Percentiles rank a stretch among this genome's conserved stretches.
Conservation (phyloP, 2,797 vertebrate species). For the Acrossocheilus wenchowensis region DNA sequence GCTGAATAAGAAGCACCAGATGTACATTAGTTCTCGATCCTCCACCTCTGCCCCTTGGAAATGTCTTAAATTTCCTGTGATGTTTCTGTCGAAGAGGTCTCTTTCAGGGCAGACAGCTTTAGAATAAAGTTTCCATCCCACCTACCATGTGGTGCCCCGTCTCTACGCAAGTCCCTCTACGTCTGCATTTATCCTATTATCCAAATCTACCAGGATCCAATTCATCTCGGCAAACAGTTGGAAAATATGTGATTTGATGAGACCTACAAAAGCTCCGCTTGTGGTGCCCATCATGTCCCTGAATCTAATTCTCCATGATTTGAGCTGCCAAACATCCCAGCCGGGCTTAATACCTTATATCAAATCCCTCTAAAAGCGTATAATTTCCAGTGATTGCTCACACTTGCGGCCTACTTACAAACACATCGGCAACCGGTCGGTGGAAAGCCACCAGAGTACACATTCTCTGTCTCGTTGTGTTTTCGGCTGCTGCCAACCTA, state of each 20-base stretch:
- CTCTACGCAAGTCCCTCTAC: constrained; percentile 62
- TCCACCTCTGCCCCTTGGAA: constrained; percentile 58
- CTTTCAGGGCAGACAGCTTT: constrained; percentile 65
- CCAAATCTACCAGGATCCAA: constrained; percentile 75
- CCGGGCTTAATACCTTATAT: constrained; percentile 78
- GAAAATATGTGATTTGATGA: constrained; percentile 76
- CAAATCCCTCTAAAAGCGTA: constrained; percentile 80
- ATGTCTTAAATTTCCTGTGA: constrained; percentile 67
- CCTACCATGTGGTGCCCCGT: constrained; percentile 62
- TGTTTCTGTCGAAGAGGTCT: constrained; percentile 54
- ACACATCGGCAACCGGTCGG: constrained; percentile 69
- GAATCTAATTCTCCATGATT: constrained; percentile 71
- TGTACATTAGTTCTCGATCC: constrained; percentile 41
- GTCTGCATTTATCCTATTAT: constrained; percentile 79
- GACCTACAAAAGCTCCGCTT: constrained; percentile 76
- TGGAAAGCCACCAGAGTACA: constrained; percentile 73
- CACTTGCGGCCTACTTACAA: constrained; percentile 78
- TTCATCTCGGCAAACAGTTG: constrained; percentile 73
- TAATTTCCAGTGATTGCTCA: constrained; percentile 82
- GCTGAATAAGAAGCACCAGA: constrained; percentile 59
- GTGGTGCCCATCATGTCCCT: constrained; percentile 77
- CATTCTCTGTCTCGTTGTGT: constrained; percentile 68
- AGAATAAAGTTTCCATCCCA: constrained; percentile 70
- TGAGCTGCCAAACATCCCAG: constrained; percentile 73
- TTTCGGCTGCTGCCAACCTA: constrained; percentile 74